Conservation (phyloP, 2,797 vertebrate genomes). For the Anguilla megastoma region DNA sequence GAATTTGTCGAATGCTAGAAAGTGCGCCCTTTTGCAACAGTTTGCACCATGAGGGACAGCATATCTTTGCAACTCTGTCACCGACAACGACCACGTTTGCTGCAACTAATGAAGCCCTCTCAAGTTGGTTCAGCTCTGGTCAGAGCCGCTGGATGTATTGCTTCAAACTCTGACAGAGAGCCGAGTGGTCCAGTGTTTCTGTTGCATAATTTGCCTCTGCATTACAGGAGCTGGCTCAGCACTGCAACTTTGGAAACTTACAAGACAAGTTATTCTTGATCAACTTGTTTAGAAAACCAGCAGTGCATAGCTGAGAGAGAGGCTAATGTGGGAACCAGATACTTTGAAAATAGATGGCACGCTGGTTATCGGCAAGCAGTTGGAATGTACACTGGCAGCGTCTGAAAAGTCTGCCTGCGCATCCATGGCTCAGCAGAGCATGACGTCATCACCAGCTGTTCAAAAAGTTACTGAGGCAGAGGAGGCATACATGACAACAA, state of each 20-base stretch:
- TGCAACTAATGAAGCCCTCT: neutral
- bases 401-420: neutral
- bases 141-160: neutral
- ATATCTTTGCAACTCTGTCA: neutral
- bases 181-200: neutral
- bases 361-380: neutral
- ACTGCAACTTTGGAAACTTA: neutral
- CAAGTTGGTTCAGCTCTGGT: neutral
- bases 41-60: neutral
- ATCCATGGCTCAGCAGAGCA: neutral
- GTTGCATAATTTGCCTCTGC: neutral
- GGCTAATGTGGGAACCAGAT: neutral
- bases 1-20: neutral
- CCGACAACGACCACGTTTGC: neutral
- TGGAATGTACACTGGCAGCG: neutral
- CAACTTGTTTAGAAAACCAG: neutral
- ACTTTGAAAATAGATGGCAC: neutral
- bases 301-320: neutral
- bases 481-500: too few relatives aligned
- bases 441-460: neutral
- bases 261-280: neutral
- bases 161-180: neutral
- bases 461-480: too few relatives aligned
- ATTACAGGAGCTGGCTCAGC: neutral
- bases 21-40: neutral